Percentiles rank a stretch among this genome's conserved stretches.
Evolutionary conservation across 2,113 vertebrate genomes (phyloP).

Genomic region (Dryoscopus gambensis): DNA sequence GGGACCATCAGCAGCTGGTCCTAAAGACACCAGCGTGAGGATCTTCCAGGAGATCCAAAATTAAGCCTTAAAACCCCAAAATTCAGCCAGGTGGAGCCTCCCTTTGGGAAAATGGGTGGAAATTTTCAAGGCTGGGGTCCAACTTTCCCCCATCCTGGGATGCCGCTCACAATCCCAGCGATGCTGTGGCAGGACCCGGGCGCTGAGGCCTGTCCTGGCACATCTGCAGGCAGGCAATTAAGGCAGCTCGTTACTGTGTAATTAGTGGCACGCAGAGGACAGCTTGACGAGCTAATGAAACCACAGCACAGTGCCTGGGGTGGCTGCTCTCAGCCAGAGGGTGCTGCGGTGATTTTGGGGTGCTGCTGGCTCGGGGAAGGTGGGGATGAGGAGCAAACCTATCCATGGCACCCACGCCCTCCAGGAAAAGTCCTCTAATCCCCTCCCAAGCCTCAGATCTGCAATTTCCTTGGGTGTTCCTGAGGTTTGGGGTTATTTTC

Average conservation of each 20-base stretch:
- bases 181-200: neutral
- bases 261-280: neutral
- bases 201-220: neutral
- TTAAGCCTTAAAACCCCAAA: neutral
- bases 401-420: accelerated
- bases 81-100: neutral
- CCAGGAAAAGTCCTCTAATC: accelerated
- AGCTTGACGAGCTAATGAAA: neutral
- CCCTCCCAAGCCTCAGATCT: neutral
- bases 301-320: neutral
- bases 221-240: neutral
- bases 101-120: neutral
- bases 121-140: neutral
- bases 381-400: neutral
- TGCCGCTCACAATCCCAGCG: neutral
- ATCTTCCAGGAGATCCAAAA: neutral
- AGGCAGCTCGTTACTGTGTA: neutral
- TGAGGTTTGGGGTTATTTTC: neutral
- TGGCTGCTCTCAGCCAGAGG: neutral
- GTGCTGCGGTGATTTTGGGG: neutral
- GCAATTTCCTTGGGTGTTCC: neutral
- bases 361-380: neutral
- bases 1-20: neutral
- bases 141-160: neutral
- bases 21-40: neutral